Evolutionary conservation across 2,797 vertebrate species (phyloP).

Genomic region (Sebastes steindachneri): DNA sequence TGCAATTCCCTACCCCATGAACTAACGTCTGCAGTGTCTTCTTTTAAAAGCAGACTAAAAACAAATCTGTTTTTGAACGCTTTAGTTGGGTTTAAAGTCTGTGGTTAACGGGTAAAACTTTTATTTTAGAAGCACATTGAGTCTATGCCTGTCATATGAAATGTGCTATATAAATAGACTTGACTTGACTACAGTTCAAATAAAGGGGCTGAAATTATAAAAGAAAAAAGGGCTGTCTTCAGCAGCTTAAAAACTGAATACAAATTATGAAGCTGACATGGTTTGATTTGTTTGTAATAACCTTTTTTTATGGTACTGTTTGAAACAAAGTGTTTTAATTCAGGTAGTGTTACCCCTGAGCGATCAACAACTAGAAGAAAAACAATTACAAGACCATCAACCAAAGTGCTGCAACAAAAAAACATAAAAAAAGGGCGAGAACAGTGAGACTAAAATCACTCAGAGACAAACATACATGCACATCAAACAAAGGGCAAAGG

Average conservation of each 20-base stretch:
- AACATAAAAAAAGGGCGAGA: neutral
- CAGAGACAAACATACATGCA: neutral
- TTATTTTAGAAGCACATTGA: too few species aligned
- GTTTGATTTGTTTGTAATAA: slow-evolving; percentile 3
- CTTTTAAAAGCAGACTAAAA: too few species aligned
- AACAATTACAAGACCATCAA: neutral
- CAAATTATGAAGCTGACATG: neutral
- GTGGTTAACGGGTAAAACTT: too few species aligned
- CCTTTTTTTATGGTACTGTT: neutral
- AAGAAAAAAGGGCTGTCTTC: neutral
- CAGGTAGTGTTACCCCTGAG: neutral
- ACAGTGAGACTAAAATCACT: neutral
- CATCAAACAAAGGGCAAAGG: neutral
- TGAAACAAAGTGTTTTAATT: neutral
- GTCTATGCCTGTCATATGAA: neutral
- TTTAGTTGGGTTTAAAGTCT: too few species aligned
- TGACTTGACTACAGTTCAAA: neutral
- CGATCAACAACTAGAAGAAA: neutral
- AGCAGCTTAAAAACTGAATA: neutral
- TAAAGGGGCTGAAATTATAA: neutral
- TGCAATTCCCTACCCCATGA: too few species aligned
- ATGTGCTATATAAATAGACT: neutral
- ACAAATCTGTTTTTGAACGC: rapidly evolving
- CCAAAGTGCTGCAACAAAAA: neutral
- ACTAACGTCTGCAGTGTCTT: too few species aligned